Base-by-base conservation (phyloP, 2,797 vertebrate species). In the Hydrocynus forskahlii region DNA sequence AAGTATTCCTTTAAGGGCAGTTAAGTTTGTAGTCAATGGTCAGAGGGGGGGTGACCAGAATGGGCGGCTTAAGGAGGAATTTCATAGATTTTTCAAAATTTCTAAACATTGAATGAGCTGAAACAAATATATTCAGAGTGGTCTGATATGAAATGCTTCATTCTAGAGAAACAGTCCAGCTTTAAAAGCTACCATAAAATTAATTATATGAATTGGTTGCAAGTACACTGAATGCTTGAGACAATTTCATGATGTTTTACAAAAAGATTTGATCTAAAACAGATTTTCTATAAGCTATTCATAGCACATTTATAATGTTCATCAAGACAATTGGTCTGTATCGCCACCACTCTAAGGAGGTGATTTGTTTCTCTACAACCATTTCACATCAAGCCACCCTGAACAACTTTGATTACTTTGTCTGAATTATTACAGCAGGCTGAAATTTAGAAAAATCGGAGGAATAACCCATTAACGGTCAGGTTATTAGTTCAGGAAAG, bases 401-500 rank as follows among this genome's bases (percentile, higher is more conserved):
- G 48, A 52, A 52, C 7, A 7, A 9, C 6, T n/a, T n/a, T 21
- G 55, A 7, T 21, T 57, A 57, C 48, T 35, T 35, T 35, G 14
- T 57, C 19, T 57, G 5, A 21, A 9, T 6, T 2, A 57, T 2
- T 57, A 6, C 10, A 12, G 2, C n/a, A 57, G 8, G 19, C 19
- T 57, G 19, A 21, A 21, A 23, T 60, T 60, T 60, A 13, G 2
- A 23, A 8, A 57, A 57, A n/a, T 57, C 21, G 0, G 9, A 23
- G 21, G 57, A 60, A 23, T 23, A 10, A 21, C 21, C 17, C 21
- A 10, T 23, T 16, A 73, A 38, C 17, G 57, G 25, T 9, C 10
- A 57, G 52, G 29, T 57, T 75, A 75, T 74, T 60, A 75, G n/a
- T 19, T 1, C 38, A 23, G 55, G 55, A 13, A 75, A 75, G 38